Conservation (phyloP, 2,113 vertebrate species). For the Numenius arquata region DNA sequence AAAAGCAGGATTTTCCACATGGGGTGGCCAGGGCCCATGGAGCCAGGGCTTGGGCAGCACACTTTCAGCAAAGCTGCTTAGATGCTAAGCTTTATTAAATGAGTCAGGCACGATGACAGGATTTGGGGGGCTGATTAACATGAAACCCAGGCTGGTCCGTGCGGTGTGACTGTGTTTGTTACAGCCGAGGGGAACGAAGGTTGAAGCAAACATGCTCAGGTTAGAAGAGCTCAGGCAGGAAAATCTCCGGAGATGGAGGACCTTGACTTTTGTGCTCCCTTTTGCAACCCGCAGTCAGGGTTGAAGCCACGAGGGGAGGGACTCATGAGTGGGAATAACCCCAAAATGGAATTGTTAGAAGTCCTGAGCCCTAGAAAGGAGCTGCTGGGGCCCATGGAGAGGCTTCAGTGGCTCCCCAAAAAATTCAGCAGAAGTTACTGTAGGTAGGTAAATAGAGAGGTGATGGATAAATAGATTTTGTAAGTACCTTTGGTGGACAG, state of each 20-base stretch:
- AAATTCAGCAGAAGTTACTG: rapidly evolving
- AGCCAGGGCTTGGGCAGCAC: constrained; percentile 63
- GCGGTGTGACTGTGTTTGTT: not conserved
- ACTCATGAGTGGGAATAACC: rapidly evolving
- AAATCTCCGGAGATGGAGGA: not conserved
- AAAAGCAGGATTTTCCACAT: constrained; percentile 76
- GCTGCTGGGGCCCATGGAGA: not conserved
- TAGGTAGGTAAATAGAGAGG: not conserved
- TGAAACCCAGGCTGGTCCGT: constrained; percentile 47
- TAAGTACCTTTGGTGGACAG: not conserved
- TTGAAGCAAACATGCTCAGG: constrained; percentile 21
- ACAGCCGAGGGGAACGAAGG: constrained; percentile 6
- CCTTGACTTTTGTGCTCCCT: not conserved
- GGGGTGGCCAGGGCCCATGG: constrained; percentile 46
- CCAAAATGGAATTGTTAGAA: rapidly evolving
- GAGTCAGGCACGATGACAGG: constrained; percentile 64
- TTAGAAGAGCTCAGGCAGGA: not conserved
- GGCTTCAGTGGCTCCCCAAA: rapidly evolving
- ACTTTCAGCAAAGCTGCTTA: constrained; percentile 78
- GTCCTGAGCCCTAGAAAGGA: not conserved
- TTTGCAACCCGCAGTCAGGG: rapidly evolving
- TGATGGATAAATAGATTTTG: not conserved
- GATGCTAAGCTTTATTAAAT: constrained; percentile 75
- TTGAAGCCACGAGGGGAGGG: rapidly evolving
- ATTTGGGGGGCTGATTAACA: constrained; percentile 50